phyloP scores from a whole-genome alignment of 2,888 invertebrate genomes.

The Napeogenes inachia region DNA sequence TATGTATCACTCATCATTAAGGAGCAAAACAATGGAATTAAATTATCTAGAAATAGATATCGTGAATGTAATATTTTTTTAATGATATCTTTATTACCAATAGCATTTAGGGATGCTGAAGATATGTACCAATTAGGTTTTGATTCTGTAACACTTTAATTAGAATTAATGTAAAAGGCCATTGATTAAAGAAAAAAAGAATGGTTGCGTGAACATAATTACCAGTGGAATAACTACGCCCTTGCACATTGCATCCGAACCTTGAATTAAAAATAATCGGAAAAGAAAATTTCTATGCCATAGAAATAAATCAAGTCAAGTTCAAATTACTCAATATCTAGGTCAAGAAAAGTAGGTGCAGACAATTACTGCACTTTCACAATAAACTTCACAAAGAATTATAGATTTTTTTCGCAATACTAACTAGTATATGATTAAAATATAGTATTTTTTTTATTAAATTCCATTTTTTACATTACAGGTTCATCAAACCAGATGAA shows the following conservation, averaged over 20 bases:
- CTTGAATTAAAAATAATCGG: conserved; percentile 36
- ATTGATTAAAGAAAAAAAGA: conserved; percentile 26
- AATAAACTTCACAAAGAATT: too few relatives aligned
- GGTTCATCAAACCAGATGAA: conserved; percentile 91
- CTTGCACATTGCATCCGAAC: conserved; percentile 35
- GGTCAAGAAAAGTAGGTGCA: neutral
- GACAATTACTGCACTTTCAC: too few relatives aligned
- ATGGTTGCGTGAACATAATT: conserved; percentile 33
- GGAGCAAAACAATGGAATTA: too few relatives aligned
- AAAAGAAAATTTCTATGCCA: conserved; percentile 33
- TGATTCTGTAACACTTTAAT: conserved; percentile 2
- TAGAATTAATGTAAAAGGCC: conserved; percentile 18
- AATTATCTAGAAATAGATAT: too few relatives aligned
- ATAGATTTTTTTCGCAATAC: too few relatives aligned
- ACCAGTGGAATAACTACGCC: conserved; percentile 24
- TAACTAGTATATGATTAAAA: too few relatives aligned
- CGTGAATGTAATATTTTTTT: too few relatives aligned
- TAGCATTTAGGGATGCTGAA: too few relatives aligned
- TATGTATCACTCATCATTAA: too few relatives aligned
- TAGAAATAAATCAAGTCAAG: conserved; percentile 20
- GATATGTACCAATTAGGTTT: too few relatives aligned
- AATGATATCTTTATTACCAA: too few relatives aligned
- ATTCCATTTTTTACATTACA: conserved; percentile 42
- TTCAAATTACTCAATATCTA: conserved; percentile 5
- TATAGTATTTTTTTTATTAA: neutral